Conservation (phyloP, 2,797 vertebrate genomes). For the Amphiprion clarkii region DNA sequence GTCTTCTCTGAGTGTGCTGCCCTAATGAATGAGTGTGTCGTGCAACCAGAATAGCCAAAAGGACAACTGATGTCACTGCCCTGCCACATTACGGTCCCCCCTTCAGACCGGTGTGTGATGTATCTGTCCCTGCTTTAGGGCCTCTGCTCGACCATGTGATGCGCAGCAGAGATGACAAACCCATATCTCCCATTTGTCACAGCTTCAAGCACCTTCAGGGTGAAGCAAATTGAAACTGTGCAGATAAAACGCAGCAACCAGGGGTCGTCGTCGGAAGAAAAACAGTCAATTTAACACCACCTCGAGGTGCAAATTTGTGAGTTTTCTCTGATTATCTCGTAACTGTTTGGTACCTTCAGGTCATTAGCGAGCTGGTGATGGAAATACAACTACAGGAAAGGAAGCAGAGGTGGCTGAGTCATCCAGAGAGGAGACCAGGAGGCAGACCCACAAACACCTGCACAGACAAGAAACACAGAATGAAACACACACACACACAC, state of each 20-base stretch:
- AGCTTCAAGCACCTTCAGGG: conserved; percentile 4
- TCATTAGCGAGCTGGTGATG: conserved; percentile 31
- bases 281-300: neutral
- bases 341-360: conserved; percentile 16
- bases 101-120: conserved; percentile 43
- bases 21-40: conserved; percentile 43
- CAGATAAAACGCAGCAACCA: conserved; percentile 4
- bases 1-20: conserved; percentile 23
- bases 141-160: conserved; percentile 26
- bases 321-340: conserved; percentile 27
- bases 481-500: conserved; percentile 22
- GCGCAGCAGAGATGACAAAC: conserved; percentile 44
- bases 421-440: conserved; percentile 31
- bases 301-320: conserved; percentile 12
- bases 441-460: conserved; percentile 20
- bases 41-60: conserved; percentile 40
- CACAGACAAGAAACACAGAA: conserved; percentile 4
- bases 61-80: conserved; percentile 50
- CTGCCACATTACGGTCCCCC: conserved; percentile 27
- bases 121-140: conserved; percentile 33
- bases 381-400: conserved; percentile 34
- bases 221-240: neutral
- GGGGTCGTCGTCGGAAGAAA: neutral
- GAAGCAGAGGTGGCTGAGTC: conserved; percentile 50
- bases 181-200: conserved; percentile 22